A percentile compares a stretch with the other conserved stretches of the same genome.
Conservation (phyloP, 2,797 vertebrate genomes). For the Lacerta viridis region DNA sequence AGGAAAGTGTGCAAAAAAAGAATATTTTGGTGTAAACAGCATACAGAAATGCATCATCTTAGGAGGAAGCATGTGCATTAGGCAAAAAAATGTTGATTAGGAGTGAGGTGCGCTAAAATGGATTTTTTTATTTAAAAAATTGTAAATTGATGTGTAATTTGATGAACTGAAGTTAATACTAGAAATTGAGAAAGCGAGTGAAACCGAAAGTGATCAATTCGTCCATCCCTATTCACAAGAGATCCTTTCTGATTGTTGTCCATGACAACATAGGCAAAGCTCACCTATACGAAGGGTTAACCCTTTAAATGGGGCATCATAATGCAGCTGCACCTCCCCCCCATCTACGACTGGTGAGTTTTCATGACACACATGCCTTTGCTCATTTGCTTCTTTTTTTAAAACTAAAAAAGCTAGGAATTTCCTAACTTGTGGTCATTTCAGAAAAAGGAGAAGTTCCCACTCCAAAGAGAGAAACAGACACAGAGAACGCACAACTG, state of each 20-base stretch:
- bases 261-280: not conserved
- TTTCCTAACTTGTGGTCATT: slow-evolving; percentile 75
- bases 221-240: not conserved
- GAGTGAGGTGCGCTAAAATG: too few species aligned
- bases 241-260: not conserved
- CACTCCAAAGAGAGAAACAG: not conserved
- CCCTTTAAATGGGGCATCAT: not conserved
- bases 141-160: too few species aligned
- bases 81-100: too few species aligned
- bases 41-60: too few species aligned
- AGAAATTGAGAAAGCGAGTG: too few species aligned
- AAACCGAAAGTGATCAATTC: too few species aligned
- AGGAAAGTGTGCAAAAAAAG: too few species aligned
- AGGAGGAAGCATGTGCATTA: too few species aligned
- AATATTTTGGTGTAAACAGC: too few species aligned
- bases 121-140: too few species aligned
- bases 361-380: slow-evolving; percentile 1
- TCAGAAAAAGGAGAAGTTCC: slow-evolving; percentile 75
- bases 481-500: not conserved
- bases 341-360: slow-evolving; percentile 47
- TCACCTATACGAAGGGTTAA: not conserved
- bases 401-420: slow-evolving; percentile 52
- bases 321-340: not conserved
- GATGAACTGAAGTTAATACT: too few species aligned
- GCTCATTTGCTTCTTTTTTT: not conserved